Percentiles rank a stretch among this genome's conserved stretches.
These are phyloP conservation scores for Colius striatus DNA, from an alignment of 2,113 vertebrate species.

Conservation along the genomic window DNA sequence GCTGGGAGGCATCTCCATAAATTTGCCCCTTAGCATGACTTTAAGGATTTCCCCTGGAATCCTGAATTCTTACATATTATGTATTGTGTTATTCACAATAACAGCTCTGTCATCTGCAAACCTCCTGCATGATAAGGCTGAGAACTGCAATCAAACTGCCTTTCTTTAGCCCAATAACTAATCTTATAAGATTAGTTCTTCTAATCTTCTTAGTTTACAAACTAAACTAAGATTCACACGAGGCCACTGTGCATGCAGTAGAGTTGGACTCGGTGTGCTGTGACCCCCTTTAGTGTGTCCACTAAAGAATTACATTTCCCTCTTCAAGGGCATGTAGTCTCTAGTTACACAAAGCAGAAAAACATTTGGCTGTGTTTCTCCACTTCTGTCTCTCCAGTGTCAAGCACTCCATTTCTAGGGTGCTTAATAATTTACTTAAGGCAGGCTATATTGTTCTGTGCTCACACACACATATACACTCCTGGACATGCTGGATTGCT, in stretches of 20 bases:
- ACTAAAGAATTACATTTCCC: background rate
- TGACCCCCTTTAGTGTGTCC: background rate
- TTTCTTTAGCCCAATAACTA: background rate
- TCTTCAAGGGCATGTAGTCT: background rate
- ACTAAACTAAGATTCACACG: accelerated
- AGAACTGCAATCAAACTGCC: background rate
- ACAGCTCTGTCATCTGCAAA: background rate
- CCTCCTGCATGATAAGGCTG: background rate
- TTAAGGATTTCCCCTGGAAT: background rate
- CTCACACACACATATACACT: background rate
- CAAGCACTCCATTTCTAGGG: background rate
- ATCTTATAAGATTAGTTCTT: too few species aligned
- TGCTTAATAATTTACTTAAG: background rate
- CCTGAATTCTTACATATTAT: background rate
- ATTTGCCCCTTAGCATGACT: background rate
- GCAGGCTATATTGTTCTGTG: background rate
- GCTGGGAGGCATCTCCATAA: background rate
- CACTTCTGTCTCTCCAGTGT: background rate
- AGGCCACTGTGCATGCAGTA: background rate
- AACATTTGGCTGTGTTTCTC: background rate
- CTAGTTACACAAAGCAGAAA: background rate
- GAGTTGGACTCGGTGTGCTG: accelerated
- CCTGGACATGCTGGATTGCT: background rate
- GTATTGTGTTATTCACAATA: background rate
- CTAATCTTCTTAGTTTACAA: too few species aligned